Conservation (phyloP, 2,888 invertebrate genomes). For the Tetragnatha montana region DNA sequence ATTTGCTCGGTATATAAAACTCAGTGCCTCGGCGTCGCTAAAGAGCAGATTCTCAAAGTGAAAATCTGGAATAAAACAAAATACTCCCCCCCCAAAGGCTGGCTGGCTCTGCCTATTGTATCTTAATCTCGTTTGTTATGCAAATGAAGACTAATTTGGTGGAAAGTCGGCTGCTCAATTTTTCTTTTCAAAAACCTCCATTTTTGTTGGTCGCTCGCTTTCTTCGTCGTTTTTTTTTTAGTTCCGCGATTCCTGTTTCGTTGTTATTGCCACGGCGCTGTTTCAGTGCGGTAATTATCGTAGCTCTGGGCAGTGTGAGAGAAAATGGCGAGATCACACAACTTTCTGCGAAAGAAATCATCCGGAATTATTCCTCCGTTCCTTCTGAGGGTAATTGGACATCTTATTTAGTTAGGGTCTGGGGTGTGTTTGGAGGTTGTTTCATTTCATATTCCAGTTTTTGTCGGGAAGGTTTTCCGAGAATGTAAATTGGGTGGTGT, state of each 20-base stretch:
- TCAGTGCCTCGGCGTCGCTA: neutral
- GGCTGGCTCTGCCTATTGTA: constrained; percentile 26
- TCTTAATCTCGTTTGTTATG: constrained; percentile 61
- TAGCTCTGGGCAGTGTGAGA: constrained; percentile 10
- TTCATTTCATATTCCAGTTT: neutral
- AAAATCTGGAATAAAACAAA: constrained; percentile 28
- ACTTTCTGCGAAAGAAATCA: constrained; percentile 24
- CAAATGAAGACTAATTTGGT: constrained; percentile 59
- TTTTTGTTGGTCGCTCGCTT: constrained; percentile 11
- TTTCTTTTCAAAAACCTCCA: constrained; percentile 38
- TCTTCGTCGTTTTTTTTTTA: constrained; percentile 17
- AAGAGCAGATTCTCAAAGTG: constrained; percentile 1
- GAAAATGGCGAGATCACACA: neutral
- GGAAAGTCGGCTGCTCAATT: constrained; percentile 55
- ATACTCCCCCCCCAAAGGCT: constrained; percentile 8
- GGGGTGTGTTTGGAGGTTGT: neutral
- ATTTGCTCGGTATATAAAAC: neutral
- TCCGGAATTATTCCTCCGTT: constrained; percentile 34
- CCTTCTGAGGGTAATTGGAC: constrained; percentile 32
- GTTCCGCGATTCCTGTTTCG: neutral
- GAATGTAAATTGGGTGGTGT: neutral
- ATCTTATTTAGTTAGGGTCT: neutral
- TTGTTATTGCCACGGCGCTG: constrained; percentile 1
- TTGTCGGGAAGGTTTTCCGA: neutral
- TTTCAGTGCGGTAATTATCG: constrained; percentile 46